phyloP scores from a whole-genome alignment of 2,888 invertebrate genomes.

The Poecilobothrus nobilitatus region DNA sequence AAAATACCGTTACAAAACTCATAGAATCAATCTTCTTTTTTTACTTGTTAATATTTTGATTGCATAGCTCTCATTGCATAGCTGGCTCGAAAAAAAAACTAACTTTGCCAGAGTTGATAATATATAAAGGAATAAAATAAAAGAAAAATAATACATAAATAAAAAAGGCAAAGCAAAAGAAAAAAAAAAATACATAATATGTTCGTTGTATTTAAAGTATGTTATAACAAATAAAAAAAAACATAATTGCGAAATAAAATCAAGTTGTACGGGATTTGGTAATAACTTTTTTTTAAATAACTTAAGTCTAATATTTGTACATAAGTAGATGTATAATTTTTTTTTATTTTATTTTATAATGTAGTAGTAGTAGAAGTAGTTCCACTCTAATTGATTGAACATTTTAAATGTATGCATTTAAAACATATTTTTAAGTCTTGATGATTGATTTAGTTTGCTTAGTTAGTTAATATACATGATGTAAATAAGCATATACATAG shows the following conservation, averaged over 20 bases:
- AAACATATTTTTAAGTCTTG: too few species aligned
- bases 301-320: too few species aligned
- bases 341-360: background rate
- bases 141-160: background rate
- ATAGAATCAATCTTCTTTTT: background rate
- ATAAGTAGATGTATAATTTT: background rate
- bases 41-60: background rate
- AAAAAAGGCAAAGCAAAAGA: background rate
- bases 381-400: background rate
- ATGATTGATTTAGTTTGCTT: too few species aligned
- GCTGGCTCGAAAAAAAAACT: too few species aligned
- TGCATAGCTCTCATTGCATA: too few species aligned
- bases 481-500: too few species aligned
- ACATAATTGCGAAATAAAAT: background rate
- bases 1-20: background rate
- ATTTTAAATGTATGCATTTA: too few species aligned
- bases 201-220: background rate
- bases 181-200: background rate
- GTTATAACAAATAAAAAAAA: background rate
- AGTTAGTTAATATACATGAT: too few species aligned
- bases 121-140: too few species aligned
- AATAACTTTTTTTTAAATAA: background rate
- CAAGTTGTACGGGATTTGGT: conserved; percentile 1
- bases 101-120: too few species aligned
- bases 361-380: background rate